Conservation (phyloP, 1,140 invertebrate species). For the Gonioctena quinquepunctata region DNA sequence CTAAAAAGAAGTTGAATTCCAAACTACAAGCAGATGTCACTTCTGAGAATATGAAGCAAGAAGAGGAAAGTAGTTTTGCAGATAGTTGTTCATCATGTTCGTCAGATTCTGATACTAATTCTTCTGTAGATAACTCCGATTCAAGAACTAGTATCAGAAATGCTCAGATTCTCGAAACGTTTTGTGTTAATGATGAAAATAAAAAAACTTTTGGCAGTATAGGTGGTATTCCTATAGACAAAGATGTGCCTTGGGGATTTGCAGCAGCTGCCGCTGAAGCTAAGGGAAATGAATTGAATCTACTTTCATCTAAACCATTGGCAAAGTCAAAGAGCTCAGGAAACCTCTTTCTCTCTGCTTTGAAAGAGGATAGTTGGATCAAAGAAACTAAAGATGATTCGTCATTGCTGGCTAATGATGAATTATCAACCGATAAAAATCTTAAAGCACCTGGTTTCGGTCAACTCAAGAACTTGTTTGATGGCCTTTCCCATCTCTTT, state of each 20-base stretch:
- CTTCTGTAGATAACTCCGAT: slow-evolving; percentile 31
- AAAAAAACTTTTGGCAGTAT: slow-evolving; percentile 58
- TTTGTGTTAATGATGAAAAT: slow-evolving; percentile 25
- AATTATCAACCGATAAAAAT: slow-evolving; percentile 14
- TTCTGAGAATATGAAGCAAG: slow-evolving; percentile 13
- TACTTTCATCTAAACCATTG: neutral
- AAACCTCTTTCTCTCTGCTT: slow-evolving; percentile 27
- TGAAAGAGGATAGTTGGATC: slow-evolving; percentile 21
- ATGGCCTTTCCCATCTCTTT: slow-evolving; percentile 84
- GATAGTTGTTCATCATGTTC: slow-evolving; percentile 52
- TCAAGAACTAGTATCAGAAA: slow-evolving; percentile 32
- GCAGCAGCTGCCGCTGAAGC: slow-evolving; percentile 67
- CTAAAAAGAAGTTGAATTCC: neutral
- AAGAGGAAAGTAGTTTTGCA: neutral
- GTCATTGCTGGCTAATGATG: slow-evolving; percentile 17
- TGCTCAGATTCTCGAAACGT: slow-evolving; percentile 33
- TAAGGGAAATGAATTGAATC: slow-evolving; percentile 59
- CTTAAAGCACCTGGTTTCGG: slow-evolving; percentile 59
- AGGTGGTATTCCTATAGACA: slow-evolving; percentile 56
- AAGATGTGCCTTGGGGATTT: slow-evolving; percentile 76
- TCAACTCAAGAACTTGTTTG: slow-evolving; percentile 77
- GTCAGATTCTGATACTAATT: slow-evolving; percentile 48
- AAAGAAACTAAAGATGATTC: slow-evolving; percentile 18
- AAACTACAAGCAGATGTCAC: neutral
- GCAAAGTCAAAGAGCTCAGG: slow-evolving; percentile 6